Base-by-base conservation (phyloP, 2,797 vertebrate genomes). In the Podargus strigoides region DNA sequence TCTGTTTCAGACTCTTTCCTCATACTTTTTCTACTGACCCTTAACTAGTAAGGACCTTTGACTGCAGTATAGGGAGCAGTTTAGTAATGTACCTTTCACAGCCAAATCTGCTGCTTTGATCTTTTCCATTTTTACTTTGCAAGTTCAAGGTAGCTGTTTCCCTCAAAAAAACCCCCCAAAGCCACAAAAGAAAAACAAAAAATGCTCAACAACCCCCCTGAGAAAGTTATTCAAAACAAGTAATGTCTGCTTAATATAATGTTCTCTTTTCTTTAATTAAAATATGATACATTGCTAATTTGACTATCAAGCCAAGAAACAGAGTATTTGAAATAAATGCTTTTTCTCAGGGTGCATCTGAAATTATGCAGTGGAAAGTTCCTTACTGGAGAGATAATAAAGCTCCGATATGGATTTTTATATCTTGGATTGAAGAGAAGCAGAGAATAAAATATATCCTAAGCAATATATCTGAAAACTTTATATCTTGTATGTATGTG, bases 1-100 rank as follows among this genome's bases (percentile, higher is more conserved):
- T 98, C 97, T 98, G 87, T 98, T 97, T 98, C 98, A 98, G 97
- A 28, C 62, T 98, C 97, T 98, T 97, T 97, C 96, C 96, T 97
- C 97, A 90, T 97, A 68, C 95, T 97, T 98, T 98, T 90, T 98
- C 98, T 96, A 93, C 96, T 98, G 97, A 98, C 97, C 97, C 97
- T 97, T 98, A 98, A 97, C 97, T 96, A 97, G 92, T 96, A 97
- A 97, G 96, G 97, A 97, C 96, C 96, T 98, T 93, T 92, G 97
- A 98, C 97, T 98, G 93, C 95, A 98, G 95, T 86, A 86, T 22
- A 96, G 79, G 94, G 52, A 97, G 81, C 97, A 98, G 94, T 94
- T 98, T 96, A 92, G 96, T 97, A 97, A 94, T 97, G 94, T 95
- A 95, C 95, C 97, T 97, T 97, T 74, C 34, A 59, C 68, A 60